These are phyloP conservation scores for Mustela nigripes DNA, from an alignment of 2,113 vertebrate species.

Conservation along the genomic window DNA sequence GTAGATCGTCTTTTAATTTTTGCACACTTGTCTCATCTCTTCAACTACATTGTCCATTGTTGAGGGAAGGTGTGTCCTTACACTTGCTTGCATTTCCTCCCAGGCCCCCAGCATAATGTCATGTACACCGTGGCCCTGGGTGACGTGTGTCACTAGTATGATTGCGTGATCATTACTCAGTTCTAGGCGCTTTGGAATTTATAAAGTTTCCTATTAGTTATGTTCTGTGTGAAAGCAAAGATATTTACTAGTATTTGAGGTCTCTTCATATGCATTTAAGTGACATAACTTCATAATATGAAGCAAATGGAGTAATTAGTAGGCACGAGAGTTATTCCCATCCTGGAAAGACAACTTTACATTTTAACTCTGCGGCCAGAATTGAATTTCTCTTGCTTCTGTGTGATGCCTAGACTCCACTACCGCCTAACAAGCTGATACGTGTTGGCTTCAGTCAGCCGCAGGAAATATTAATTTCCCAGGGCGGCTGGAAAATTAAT, in stretches of 20 bases:
- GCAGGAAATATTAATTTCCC: neutral
- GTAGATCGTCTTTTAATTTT: neutral
- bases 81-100: neutral
- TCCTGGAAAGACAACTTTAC: neutral
- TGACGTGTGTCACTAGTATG: neutral
- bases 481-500: neutral
- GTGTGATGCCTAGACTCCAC: neutral
- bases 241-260: neutral
- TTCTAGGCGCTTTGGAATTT: neutral
- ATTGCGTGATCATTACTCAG: neutral
- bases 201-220: neutral
- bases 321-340: neutral
- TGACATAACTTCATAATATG: neutral
- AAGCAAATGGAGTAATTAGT: slow-evolving; percentile 18
- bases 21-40: neutral
- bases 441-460: neutral
- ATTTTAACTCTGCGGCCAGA: neutral
- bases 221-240: neutral
- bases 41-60: neutral
- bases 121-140: neutral
- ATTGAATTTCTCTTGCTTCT: neutral
- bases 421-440: neutral
- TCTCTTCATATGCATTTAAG: slow-evolving; percentile 28
- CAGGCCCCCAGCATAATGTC: neutral
- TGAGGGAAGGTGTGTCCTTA: neutral